A percentile compares a stretch with the other conserved stretches of the same genome.
These are phyloP conservation scores for Stenodema calcarata DNA, from an alignment of 2,888 invertebrate genomes.

Conservation along the genomic window DNA sequence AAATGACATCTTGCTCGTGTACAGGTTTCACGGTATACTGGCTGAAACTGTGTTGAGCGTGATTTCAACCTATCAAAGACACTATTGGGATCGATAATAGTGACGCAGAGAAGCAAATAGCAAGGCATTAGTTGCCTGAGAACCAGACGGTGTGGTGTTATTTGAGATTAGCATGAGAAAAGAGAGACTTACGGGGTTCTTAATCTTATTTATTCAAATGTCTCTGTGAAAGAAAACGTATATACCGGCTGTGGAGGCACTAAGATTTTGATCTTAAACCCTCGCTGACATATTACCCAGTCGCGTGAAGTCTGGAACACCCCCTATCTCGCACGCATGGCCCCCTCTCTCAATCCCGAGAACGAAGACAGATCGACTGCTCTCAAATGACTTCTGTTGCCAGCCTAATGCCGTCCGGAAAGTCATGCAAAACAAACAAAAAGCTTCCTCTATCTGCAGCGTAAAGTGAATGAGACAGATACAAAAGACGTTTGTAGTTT, in stretches of 20 bases:
- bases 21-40: neutral
- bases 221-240: slow-evolving; percentile 19
- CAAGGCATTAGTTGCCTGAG: neutral
- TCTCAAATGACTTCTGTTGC: slow-evolving; percentile 42
- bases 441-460: neutral
- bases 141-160: neutral
- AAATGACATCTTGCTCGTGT: no score
- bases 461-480: neutral
- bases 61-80: neutral
- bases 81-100: neutral
- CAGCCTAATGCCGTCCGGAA: slow-evolving; percentile 16
- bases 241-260: slow-evolving; percentile 20
- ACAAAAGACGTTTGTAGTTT: neutral
- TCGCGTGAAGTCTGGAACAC: slow-evolving; percentile 41
- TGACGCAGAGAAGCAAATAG: slow-evolving; percentile 6
- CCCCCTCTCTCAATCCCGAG: slow-evolving; percentile 1
- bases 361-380: slow-evolving; percentile 41
- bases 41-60: neutral
- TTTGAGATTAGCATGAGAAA: slow-evolving; percentile 5
- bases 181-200: slow-evolving; percentile 29
- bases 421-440: neutral
- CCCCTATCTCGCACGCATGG: slow-evolving; percentile 12
- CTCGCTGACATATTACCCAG: slow-evolving; percentile 42
- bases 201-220: slow-evolving; percentile 34
- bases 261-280: slow-evolving; percentile 38